Evolutionary conservation across 2,113 vertebrate species (phyloP), one percentile per base, ranked within the genome.

Genomic region (Aspidoscelis tigris): DNA sequence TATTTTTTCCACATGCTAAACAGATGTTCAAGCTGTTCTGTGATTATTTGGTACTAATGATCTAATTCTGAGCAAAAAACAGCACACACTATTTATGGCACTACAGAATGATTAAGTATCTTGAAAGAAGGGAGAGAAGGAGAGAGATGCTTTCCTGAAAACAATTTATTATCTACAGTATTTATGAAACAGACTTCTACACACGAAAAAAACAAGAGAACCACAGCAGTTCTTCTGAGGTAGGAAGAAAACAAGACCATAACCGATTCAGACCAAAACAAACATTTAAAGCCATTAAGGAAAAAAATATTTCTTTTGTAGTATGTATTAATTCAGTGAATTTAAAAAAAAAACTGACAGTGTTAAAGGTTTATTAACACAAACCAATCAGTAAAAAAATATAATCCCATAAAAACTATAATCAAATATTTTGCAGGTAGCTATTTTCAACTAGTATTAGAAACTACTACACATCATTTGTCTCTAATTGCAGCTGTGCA

Each of bases 391-490:
- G 72, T 76, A 70, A 86, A 73, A 86, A 82, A 88, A 90, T 33
- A 33, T 33, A 80, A 83, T 55, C 83, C 86, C 3, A 3, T 61
- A 78, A 76, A 75, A 87, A 90, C 86, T 88, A 76, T 78, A 88
- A 88, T 84, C 90, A 91, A 89, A 89, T 69, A 86, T 90, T 80
- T 89, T 85, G 20, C 87, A 91, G 69, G 92, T 89, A 85, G 82
- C 65, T 14, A 87, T 86, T 92, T 92, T 84, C 86, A 92, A 83
- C 87, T 83, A 84, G 84, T 75, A 87, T 89, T 94, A 93, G 92
- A 94, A 90, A 93, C 84, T 9, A 73, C n/a, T 75, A 84, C 89
- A 0, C 83, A 78, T 91, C 89, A 44, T 64, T 39, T 75, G 64
- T 65, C 26, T 50, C n/a, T 41, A 39, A 22, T 82, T 82, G 89